phyloP scores from a whole-genome alignment of 2,888 invertebrate genomes.

The Cheilosia variabilis region DNA sequence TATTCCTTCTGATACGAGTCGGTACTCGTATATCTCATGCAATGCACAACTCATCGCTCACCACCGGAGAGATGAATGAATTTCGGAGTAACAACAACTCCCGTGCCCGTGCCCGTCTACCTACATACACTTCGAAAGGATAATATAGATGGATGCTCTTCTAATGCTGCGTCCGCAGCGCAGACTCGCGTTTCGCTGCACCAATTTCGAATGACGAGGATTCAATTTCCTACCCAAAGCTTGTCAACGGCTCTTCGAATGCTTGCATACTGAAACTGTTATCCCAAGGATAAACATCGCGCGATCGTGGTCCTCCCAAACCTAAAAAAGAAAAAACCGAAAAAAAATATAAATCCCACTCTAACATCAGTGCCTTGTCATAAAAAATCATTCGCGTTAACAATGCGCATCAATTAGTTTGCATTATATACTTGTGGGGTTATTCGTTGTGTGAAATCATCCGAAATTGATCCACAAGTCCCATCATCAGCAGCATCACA shows the following conservation, averaged over 20 bases:
- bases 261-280: slow-evolving; percentile 67
- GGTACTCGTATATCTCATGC: slow-evolving; percentile 50
- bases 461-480: slow-evolving; percentile 50
- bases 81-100: slow-evolving; percentile 68
- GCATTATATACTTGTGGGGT: slow-evolving; percentile 14
- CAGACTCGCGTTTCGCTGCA: slow-evolving; percentile 68
- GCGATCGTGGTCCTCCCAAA: slow-evolving; percentile 57
- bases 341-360: slow-evolving; percentile 11
- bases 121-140: slow-evolving; percentile 56
- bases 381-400: slow-evolving; percentile 23
- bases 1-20: slow-evolving; percentile 38
- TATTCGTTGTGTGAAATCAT: slow-evolving; percentile 16
- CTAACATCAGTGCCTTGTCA: slow-evolving; percentile 56
- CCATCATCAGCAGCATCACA: slow-evolving; percentile 29
- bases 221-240: slow-evolving; percentile 44
- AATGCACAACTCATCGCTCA: slow-evolving; percentile 35
- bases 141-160: slow-evolving; percentile 63
- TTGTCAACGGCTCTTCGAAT: slow-evolving; percentile 44
- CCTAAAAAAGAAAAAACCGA: no score
- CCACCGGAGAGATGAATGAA: slow-evolving; percentile 69
- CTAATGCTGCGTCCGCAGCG: slow-evolving; percentile 56
- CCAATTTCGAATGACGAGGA: slow-evolving; percentile 49
- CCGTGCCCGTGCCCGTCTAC: slow-evolving; percentile 35
- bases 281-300: slow-evolving; percentile 67
- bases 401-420: slow-evolving; percentile 40